phyloP scores from a whole-genome alignment of 2,113 vertebrate genomes.

The Oryzias curvinotus region DNA sequence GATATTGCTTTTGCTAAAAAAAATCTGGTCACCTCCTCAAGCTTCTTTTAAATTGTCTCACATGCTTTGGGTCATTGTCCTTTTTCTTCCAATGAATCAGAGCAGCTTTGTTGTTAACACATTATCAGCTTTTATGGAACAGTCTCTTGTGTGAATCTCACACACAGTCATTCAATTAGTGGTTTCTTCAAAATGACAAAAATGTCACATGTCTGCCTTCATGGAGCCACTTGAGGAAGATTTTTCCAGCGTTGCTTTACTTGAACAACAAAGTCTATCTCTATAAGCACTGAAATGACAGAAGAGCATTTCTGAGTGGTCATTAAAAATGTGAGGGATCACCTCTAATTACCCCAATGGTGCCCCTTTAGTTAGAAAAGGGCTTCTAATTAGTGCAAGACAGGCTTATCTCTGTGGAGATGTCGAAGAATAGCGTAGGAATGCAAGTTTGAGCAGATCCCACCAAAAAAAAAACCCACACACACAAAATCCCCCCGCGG shows the following conservation, averaged over 20 bases:
- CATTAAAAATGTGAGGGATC: slow-evolving; percentile 70
- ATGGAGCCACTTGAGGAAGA: slow-evolving; percentile 20
- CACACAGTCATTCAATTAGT: slow-evolving; percentile 22
- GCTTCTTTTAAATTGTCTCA: too few relatives aligned
- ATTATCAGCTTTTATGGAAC: background rate
- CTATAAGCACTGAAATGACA: slow-evolving; percentile 55
- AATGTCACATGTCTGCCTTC: slow-evolving; percentile 15
- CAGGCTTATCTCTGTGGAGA: slow-evolving; percentile 46
- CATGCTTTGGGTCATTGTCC: too few relatives aligned
- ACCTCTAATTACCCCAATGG: slow-evolving; percentile 65
- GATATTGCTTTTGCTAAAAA: too few relatives aligned
- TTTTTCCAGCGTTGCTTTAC: slow-evolving; percentile 32
- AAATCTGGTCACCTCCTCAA: too few relatives aligned
- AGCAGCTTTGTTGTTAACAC: too few relatives aligned
- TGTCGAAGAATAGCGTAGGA: slow-evolving; percentile 40
- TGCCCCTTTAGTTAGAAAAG: slow-evolving; percentile 66
- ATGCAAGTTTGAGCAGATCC: slow-evolving; percentile 8
- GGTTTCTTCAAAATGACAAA: slow-evolving; percentile 21
- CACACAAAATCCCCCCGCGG: too few relatives aligned
- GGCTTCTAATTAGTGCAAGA: slow-evolving; percentile 65
- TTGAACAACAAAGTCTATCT: slow-evolving; percentile 59
- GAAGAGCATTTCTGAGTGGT: slow-evolving; percentile 59
- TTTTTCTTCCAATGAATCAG: too few relatives aligned
- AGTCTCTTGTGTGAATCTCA: slow-evolving; percentile 7
- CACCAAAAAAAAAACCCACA: too few relatives aligned